Percentiles rank a stretch among this genome's conserved stretches.
phyloP scores from a whole-genome alignment of 2,113 vertebrate genomes.

The Alaudala cheleensis region DNA sequence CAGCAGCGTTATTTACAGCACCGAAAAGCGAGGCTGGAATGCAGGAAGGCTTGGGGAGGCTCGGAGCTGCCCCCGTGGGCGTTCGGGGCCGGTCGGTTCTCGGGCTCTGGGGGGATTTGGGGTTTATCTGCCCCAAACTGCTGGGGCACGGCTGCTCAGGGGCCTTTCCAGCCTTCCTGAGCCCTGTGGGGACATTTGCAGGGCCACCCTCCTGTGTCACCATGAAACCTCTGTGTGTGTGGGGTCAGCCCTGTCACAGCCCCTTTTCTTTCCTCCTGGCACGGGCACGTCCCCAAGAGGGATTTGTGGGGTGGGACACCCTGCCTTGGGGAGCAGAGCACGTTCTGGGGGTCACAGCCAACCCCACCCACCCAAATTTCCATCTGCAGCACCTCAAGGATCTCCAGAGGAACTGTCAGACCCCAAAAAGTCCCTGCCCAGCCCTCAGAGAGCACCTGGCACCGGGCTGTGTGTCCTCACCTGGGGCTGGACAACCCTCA shows the following conservation, averaged over 20 bases:
- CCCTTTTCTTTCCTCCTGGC: neutral
- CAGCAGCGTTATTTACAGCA: neutral
- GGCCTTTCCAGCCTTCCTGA: neutral
- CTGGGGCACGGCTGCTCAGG: neutral
- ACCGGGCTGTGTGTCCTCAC: neutral
- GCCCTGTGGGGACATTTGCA: neutral
- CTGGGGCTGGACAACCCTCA: neutral
- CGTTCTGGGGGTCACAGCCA: neutral
- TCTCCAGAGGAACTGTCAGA: neutral
- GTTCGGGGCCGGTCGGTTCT: fast-evolving
- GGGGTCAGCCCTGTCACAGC: fast-evolving
- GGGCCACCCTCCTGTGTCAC: neutral
- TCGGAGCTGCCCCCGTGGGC: neutral
- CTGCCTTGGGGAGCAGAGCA: neutral
- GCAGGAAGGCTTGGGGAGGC: neutral
- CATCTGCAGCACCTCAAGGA: neutral
- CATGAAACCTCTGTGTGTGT: fast-evolving
- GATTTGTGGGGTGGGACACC: fast-evolving
- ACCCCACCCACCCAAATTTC: fast-evolving
- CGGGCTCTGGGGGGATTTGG: neutral
- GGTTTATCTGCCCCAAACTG: neutral
- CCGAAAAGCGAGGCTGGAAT: neutral
- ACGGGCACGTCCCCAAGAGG: fast-evolving
- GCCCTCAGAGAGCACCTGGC: fast-evolving
- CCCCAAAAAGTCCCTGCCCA: neutral